A percentile compares a stretch with the other conserved stretches of the same genome.
These are phyloP conservation scores for Halesus radiatus DNA, from an alignment of 1,140 invertebrate species.

Conservation along the genomic window DNA sequence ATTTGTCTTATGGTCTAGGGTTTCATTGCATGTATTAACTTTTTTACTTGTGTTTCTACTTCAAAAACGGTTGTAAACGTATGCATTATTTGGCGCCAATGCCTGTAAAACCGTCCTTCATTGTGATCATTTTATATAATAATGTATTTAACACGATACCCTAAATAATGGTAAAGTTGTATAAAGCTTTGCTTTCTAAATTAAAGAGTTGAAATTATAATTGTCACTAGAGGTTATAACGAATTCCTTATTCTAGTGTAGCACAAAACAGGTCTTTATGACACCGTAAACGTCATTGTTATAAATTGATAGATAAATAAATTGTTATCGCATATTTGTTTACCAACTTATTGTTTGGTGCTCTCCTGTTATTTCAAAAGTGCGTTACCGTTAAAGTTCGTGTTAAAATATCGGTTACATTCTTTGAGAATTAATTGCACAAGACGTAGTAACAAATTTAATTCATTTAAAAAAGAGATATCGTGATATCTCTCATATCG, in stretches of 20 bases:
- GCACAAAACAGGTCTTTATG: conserved; percentile 40
- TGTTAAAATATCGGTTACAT: background rate
- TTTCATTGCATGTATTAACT: conserved; percentile 19
- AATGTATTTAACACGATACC: background rate
- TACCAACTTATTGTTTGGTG: conserved; percentile 6
- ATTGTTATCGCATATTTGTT: conserved; percentile 37
- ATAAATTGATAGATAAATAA: conserved; percentile 32
- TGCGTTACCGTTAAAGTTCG: background rate
- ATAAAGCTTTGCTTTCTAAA: conserved; percentile 2
- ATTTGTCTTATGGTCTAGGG: background rate
- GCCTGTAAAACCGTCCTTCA: conserved; percentile 13
- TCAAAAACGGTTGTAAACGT: conserved; percentile 49
- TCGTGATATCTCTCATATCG: background rate
- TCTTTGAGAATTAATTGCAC: conserved; percentile 18
- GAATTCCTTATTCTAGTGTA: conserved; percentile 35
- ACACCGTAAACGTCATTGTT: conserved; percentile 41
- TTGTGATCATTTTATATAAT: background rate
- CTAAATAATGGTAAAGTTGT: background rate
- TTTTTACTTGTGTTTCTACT: conserved; percentile 35
- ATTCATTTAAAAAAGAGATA: conserved; percentile 25
- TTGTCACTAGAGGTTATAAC: conserved; percentile 42
- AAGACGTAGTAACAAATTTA: background rate
- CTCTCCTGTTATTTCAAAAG: background rate
- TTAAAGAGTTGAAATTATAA: conserved; percentile 18
- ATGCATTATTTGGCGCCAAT: conserved; percentile 54